Conservation (phyloP, 2,888 invertebrate genomes). For the Tribolium freemani region DNA sequence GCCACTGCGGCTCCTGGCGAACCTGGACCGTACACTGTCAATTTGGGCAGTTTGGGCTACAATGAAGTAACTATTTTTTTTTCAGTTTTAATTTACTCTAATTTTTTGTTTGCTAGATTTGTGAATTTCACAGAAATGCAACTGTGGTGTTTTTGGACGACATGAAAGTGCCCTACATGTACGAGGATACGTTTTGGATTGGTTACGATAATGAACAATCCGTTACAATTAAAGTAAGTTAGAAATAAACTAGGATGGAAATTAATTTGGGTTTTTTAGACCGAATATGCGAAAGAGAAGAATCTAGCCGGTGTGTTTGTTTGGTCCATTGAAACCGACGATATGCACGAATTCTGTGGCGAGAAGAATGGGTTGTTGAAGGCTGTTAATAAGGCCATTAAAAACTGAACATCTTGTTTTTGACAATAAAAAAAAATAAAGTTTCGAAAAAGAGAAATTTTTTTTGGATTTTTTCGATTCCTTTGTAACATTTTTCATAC, state of each 20-base stretch:
- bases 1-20: conserved; percentile 29
- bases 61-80: conserved; percentile 35
- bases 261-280: conserved; percentile 2
- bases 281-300: conserved; percentile 58
- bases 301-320: conserved; percentile 75
- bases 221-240: conserved; percentile 33
- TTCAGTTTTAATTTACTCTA: conserved; percentile 3
- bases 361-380: conserved; percentile 72
- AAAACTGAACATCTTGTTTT: background rate
- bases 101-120: conserved; percentile 38
- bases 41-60: conserved; percentile 40
- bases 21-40: conserved; percentile 35
- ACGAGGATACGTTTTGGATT: conserved; percentile 48
- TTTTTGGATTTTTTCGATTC: too few species aligned
- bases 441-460: too few species aligned
- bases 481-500: too few species aligned
- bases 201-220: conserved; percentile 51
- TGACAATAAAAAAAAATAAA: too few species aligned
- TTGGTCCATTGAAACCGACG: conserved; percentile 83
- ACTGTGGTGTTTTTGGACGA: conserved; percentile 50
- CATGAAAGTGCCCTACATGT: conserved; percentile 51
- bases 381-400: conserved; percentile 62
- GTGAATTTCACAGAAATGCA: conserved; percentile 47
- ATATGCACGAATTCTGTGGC: conserved; percentile 75
- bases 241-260: background rate